Percentiles rank a stretch among this genome's conserved stretches.
These are phyloP conservation scores for Puma concolor DNA, from an alignment of 2,113 vertebrate genomes.

Conservation along the genomic window DNA sequence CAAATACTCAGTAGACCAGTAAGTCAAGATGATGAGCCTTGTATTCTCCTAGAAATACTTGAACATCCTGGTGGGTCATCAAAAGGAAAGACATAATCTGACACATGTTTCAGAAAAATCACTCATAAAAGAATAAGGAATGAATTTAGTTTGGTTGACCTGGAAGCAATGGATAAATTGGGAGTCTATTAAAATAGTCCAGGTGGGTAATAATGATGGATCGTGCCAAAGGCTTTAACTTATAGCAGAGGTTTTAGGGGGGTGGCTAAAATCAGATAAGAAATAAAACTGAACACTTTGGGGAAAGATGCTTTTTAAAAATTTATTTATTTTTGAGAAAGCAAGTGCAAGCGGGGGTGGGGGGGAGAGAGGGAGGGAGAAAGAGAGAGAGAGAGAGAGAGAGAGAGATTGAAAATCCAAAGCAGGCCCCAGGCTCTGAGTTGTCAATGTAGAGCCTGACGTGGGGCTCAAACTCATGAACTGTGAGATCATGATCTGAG, in stretches of 20 bases:
- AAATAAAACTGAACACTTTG: conserved; percentile 5
- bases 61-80: neutral
- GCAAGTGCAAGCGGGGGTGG: too few species aligned
- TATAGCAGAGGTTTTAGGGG: neutral
- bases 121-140: neutral
- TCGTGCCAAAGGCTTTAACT: neutral
- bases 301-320: neutral
- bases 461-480: too few species aligned
- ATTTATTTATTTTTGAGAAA: too few species aligned
- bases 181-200: neutral
- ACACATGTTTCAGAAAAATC: conserved; percentile 28
- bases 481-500: too few species aligned
- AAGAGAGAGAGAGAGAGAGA: too few species aligned
- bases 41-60: neutral
- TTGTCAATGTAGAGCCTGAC: too few species aligned
- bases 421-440: too few species aligned
- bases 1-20: neutral
- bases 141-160: conserved; percentile 30
- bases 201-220: neutral
- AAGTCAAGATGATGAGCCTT: neutral
- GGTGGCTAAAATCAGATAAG: conserved; percentile 19
- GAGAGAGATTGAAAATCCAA: too few species aligned
- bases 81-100: neutral
- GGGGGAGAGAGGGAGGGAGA: too few species aligned
- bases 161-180: neutral